Evolutionary conservation across 2,113 vertebrate species (phyloP), one percentile per base, ranked within the genome.

Genomic region (Oenanthe melanoleuca): DNA sequence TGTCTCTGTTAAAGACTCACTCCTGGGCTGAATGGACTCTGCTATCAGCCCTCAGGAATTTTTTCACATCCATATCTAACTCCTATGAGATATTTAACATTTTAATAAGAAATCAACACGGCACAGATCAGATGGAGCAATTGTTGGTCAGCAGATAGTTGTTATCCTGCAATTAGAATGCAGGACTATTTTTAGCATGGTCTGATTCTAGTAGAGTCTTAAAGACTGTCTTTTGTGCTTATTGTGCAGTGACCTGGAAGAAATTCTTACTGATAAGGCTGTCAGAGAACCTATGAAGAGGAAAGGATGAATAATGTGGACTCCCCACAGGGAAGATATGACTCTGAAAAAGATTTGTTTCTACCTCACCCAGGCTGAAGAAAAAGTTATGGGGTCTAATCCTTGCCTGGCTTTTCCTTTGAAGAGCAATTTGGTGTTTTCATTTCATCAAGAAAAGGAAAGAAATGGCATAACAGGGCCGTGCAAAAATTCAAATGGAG

Each of bases 201-300:
- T 40, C 10, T 59, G 29, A 19, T 80, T 72, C 60, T 19, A n/a
- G 40, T 38, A 3, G 29, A 80, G 28, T n/a, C 61, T 45, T 49
- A 34, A 64, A 81, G 53, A 75, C 3, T 83, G 26, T 19, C 21
- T 92, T 86, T 61, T 0, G 0, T 82, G 40, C 24, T 80, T 53
- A 24, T 52, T 63, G 66, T 88, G 63, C 64, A 86, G 45, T 82
- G 91, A 93, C 81, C 71, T 91, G 89, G 85, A 94, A 93, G 79
- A 80, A 95, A 80, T 70, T 79, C 84, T 69, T 89, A 53, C 86
- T 82, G 70, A 69, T 82, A 72, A 91, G 66, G 50, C 50, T 93
- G 89, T 69, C 87, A 93, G 71, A 80, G 33, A 44, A 92, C 24
- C 55, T 47, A 64, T 55, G 59, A 88, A 70, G 34, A 88, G 13